Conservation (phyloP, 2,113 vertebrate species). For the Colaptes auratus region DNA sequence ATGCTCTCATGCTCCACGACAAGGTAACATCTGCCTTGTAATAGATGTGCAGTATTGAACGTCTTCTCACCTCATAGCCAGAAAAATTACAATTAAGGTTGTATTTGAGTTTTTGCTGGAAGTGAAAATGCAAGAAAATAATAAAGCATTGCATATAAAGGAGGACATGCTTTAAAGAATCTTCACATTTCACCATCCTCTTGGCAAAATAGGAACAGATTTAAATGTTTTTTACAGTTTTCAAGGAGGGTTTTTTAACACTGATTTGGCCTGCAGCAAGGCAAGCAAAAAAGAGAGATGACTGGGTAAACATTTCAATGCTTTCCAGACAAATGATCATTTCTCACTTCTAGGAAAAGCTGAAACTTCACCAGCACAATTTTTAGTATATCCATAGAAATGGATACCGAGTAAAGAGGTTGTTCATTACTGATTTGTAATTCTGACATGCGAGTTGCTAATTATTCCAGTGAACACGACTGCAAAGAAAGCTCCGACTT, state of each 20-base stretch:
- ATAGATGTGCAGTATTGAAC: background rate
- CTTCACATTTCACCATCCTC: background rate
- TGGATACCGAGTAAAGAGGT: background rate
- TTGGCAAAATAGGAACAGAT: background rate
- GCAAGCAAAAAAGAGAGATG: background rate
- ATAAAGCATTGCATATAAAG: background rate
- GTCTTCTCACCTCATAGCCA: background rate
- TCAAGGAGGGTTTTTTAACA: background rate
- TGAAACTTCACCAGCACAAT: background rate
- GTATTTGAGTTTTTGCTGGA: background rate
- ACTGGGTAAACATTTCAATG: background rate
- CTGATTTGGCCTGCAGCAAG: background rate
- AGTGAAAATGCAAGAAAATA: background rate
- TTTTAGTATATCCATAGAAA: background rate
- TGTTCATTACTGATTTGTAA: background rate
- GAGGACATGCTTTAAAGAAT: background rate
- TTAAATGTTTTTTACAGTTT: background rate
- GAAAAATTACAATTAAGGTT: background rate
- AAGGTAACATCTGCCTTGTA: conserved; percentile 16
- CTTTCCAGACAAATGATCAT: background rate
- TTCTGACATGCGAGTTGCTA: background rate
- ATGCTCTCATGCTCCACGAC: background rate
- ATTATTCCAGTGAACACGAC: background rate
- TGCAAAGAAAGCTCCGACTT: background rate
- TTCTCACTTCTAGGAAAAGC: background rate